Percentiles rank a stretch among this genome's conserved stretches.
phyloP scores from a whole-genome alignment of 2,888 invertebrate genomes.

The Eilema caniola region DNA sequence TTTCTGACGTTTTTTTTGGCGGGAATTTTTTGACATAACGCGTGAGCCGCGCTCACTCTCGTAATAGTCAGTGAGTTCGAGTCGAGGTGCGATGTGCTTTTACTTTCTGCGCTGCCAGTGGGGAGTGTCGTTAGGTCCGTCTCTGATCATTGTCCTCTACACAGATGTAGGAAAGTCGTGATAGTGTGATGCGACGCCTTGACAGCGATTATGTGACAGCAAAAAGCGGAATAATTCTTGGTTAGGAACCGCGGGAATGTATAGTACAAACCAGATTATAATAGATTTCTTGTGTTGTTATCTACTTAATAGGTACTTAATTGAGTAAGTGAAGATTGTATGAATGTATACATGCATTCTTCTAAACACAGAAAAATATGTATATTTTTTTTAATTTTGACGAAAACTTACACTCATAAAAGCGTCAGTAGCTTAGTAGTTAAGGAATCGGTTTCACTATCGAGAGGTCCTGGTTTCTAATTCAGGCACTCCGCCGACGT shows the following conservation, averaged over 20 bases:
- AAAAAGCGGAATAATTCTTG: constrained; percentile 39
- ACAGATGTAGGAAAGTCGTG: constrained; percentile 54
- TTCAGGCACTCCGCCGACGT: too few relatives aligned
- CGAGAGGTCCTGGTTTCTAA: too few relatives aligned
- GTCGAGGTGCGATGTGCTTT: constrained; percentile 73
- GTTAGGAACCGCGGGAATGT: neutral
- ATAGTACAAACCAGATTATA: neutral
- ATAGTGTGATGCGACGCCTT: constrained; percentile 34
- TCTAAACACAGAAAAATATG: too few relatives aligned
- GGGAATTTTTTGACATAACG: constrained; percentile 68
- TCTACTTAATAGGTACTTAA: too few relatives aligned
- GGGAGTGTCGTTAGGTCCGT: constrained; percentile 67
- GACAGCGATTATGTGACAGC: constrained; percentile 39
- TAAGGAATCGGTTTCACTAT: too few relatives aligned
- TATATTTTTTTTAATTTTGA: too few relatives aligned
- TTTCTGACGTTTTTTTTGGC: constrained; percentile 65
- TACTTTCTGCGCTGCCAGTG: constrained; percentile 82
- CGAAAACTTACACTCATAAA: too few relatives aligned
- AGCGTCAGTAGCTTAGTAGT: too few relatives aligned
- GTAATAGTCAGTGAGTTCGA: constrained; percentile 75
- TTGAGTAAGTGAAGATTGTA: too few relatives aligned
- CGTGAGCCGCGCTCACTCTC: constrained; percentile 80
- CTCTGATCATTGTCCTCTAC: constrained; percentile 56
- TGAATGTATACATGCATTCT: too few relatives aligned
- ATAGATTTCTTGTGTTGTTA: neutral